phyloP scores from a whole-genome alignment of 2,888 invertebrate species.

The Celastrina argiolus region DNA sequence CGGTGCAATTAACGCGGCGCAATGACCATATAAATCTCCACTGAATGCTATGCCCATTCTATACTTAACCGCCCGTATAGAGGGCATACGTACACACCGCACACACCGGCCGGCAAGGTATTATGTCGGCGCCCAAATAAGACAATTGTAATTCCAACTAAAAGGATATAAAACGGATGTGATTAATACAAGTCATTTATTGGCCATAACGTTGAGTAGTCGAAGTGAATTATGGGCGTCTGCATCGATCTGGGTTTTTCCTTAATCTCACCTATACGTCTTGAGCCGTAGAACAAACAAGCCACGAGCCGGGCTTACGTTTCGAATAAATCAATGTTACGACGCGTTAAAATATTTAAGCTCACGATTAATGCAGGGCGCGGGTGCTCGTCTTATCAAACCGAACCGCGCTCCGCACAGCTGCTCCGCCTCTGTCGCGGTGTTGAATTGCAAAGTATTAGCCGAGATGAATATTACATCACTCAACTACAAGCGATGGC shows the following conservation, averaged over 20 bases:
- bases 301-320: conserved; percentile 72
- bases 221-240: conserved; percentile 45
- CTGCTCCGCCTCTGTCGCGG: conserved; percentile 43
- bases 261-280: conserved; percentile 72
- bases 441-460: conserved; percentile 43
- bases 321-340: conserved; percentile 76
- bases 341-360: conserved; percentile 78
- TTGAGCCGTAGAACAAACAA: conserved; percentile 74
- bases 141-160: conserved; percentile 1
- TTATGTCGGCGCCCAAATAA: conserved; percentile 17
- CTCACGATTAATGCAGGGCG: conserved; percentile 71
- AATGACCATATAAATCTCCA: conserved; percentile 73
- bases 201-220: conserved; percentile 45
- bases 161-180: conserved; percentile 41
- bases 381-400: conserved; percentile 60
- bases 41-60: conserved; percentile 61
- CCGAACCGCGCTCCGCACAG: conserved; percentile 49
- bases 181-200: conserved; percentile 49
- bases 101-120: neutral
- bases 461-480: conserved; percentile 13
- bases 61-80: conserved; percentile 46
- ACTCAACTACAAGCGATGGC: neutral
- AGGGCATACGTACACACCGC: conserved; percentile 20
- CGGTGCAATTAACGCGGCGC: conserved; percentile 73
- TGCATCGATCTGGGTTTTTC: conserved; percentile 52